Percentiles rank a stretch among this genome's conserved stretches.
Evolutionary conservation across 2,113 vertebrate genomes (phyloP).

Genomic region (Columba janthina): DNA sequence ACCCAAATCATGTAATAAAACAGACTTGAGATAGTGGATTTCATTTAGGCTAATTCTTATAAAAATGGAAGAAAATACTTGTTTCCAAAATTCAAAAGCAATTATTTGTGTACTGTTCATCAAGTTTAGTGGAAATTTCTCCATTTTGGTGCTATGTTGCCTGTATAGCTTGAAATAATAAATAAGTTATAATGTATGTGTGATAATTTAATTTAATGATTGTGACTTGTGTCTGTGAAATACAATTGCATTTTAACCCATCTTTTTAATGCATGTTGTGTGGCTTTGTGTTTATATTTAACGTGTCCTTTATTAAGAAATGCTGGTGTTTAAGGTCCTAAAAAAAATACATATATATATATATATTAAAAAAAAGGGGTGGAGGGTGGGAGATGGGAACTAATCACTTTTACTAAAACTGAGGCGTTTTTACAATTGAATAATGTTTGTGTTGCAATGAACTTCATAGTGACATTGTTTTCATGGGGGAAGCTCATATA

Average conservation of each 20-base stretch:
- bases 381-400: background rate
- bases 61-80: background rate
- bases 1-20: background rate
- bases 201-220: slow-evolving; percentile 72
- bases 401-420: slow-evolving; percentile 30
- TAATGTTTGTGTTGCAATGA: background rate
- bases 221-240: slow-evolving; percentile 63
- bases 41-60: slow-evolving; percentile 32
- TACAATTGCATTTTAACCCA: slow-evolving; percentile 66
- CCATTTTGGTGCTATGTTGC: slow-evolving; percentile 53
- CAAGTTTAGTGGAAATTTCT: background rate
- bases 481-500: background rate
- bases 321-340: slow-evolving; percentile 1
- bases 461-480: background rate
- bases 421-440: background rate
- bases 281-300: slow-evolving; percentile 63
- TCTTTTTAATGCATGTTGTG: slow-evolving; percentile 50
- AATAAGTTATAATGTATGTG: slow-evolving; percentile 67
- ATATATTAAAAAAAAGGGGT: background rate
- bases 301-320: slow-evolving; percentile 34
- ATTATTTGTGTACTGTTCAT: slow-evolving; percentile 15
- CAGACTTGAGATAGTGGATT: slow-evolving; percentile 11
- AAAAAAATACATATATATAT: background rate
- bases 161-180: slow-evolving; percentile 69
- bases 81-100: background rate